These are phyloP conservation scores for Lepidurus couesii DNA, from an alignment of 1,140 invertebrate genomes.

Conservation along the genomic window DNA sequence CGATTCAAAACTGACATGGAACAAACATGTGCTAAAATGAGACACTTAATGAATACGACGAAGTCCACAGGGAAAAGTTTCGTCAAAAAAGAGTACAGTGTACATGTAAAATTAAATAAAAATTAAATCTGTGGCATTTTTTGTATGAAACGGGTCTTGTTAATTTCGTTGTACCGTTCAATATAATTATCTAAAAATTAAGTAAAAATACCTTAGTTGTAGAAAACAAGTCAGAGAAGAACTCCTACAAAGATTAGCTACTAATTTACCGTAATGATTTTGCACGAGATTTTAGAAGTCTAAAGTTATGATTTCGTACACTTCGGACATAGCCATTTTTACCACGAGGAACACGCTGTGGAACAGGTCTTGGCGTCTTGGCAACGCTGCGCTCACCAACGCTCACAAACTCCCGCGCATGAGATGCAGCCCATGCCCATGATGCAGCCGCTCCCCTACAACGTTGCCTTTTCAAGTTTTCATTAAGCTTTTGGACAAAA, in stretches of 20 bases:
- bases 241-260: not conserved
- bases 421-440: not conserved
- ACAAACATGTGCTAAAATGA: too few species aligned
- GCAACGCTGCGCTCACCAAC: not conserved
- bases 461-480: not conserved
- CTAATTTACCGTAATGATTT: not conserved
- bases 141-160: too few species aligned
- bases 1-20: too few species aligned
- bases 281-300: not conserved
- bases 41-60: too few species aligned
- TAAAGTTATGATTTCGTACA: not conserved
- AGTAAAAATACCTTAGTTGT: not conserved
- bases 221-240: not conserved
- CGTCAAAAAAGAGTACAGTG: too few species aligned
- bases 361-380: not conserved
- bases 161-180: too few species aligned
- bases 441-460: not conserved
- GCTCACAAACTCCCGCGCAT: not conserved
- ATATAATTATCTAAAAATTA: not conserved
- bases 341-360: not conserved
- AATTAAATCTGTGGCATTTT: too few species aligned
- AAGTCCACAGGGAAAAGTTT: too few species aligned
- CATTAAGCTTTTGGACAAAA: not conserved
- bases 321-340: not conserved
- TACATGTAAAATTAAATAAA: too few species aligned